Base-by-base conservation (phyloP, 2,888 invertebrate species). In the Dynastes hyllus region DNA sequence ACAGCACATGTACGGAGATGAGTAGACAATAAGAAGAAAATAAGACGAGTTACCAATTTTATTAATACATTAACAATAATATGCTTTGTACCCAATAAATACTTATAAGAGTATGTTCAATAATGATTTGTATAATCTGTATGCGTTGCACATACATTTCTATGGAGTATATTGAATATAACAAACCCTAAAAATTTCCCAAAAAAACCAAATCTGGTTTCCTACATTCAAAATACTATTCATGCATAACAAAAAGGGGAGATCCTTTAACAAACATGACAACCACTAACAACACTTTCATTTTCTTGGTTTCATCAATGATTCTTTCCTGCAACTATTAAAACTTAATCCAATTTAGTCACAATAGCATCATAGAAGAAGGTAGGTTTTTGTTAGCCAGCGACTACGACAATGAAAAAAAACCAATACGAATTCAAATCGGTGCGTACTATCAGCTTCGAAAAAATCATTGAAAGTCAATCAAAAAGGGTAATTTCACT, bases 401-500 rank as follows among this genome's bases (percentile, higher is more conserved):
- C 27, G n/a, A 63, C 32, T 32, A 55, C 22, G 29, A 78, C 73
- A 79, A 76, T 67, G 69, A 77, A 67, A 76, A 22, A 69, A 76
- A 79, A 67, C 76, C 76, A 70, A 79, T 79, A 67, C 37, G 69
- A 58, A 53, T 66, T 76, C 50, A 50, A 63, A 69, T 58, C 58
- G 55, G 51, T 76, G 55, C 67, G 37, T 45, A 11, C 8, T 40
- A 67, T 66, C 53, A 67, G 67, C 51, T 65, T 69, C 69, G 67
- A 61, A 79, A 79, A 80, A 80, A 80, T 76, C 80, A 80, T 80
- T 80, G 80, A 76, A 78, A 79, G 76, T 79, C 76, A 80, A 71
- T 73, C 70, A 81, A 77, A 82, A 83, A 84, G 82, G 85, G 83
- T 82, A 83, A 84, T 84, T 84, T 84, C 84, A 83, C 83, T 80